phyloP scores from a whole-genome alignment of 2,113 vertebrate species.

The Dromas ardeola region DNA sequence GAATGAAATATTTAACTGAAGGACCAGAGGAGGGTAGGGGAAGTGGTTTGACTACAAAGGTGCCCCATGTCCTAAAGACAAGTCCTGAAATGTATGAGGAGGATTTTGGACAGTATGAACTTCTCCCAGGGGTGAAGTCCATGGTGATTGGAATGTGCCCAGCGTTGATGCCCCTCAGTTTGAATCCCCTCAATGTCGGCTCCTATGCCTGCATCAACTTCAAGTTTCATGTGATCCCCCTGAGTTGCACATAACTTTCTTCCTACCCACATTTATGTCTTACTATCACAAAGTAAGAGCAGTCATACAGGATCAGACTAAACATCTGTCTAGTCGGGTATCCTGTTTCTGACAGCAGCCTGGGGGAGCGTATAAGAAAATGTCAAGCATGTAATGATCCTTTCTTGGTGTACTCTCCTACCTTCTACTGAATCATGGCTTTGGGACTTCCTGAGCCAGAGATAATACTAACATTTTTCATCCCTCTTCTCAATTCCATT shows the following conservation, averaged over 20 bases:
- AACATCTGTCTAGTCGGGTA: constrained; percentile 62
- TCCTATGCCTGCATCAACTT: neutral
- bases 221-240: neutral
- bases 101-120: neutral
- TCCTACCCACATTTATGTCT: constrained; percentile 33
- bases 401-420: constrained; percentile 21
- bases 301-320: constrained; percentile 63
- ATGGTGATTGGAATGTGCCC: neutral
- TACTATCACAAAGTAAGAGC: constrained; percentile 34
- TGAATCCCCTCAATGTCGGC: neutral
- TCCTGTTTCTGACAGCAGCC: constrained; percentile 67
- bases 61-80: neutral
- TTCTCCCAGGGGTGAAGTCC: neutral
- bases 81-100: neutral
- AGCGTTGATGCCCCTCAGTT: neutral
- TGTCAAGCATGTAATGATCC: constrained; percentile 27
- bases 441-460: constrained; percentile 55
- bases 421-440: constrained; percentile 55
- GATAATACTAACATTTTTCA: constrained; percentile 53
- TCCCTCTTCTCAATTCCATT: neutral
- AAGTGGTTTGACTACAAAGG: neutral
- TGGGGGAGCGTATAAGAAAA: constrained; percentile 28
- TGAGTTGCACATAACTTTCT: constrained; percentile 26
- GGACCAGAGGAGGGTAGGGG: neutral
- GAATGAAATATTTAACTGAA: neutral